Evolutionary conservation across 2,113 vertebrate species (phyloP).

Genomic region (Neoarius graeffei): DNA sequence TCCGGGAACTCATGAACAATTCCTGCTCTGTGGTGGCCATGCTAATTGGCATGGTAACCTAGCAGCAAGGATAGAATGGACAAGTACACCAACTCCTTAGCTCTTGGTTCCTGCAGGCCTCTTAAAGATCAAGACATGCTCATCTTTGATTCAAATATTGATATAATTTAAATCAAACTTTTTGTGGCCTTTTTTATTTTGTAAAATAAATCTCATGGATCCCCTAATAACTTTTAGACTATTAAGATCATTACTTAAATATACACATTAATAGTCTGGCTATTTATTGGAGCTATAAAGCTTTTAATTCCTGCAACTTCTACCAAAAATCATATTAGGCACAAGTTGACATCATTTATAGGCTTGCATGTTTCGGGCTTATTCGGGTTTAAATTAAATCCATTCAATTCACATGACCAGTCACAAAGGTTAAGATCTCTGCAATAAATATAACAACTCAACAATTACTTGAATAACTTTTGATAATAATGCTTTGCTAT

Average conservation of each 20-base stretch:
- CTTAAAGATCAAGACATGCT: neutral
- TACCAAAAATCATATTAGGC: neutral
- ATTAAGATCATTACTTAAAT: neutral
- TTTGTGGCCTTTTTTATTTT: neutral
- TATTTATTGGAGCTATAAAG: neutral
- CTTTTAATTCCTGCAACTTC: neutral
- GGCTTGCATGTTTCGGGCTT: neutral
- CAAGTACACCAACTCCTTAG: slow-evolving; percentile 26
- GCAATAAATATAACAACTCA: neutral
- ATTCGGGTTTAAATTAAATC: neutral
- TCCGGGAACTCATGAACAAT: slow-evolving; percentile 46
- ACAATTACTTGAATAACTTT: neutral
- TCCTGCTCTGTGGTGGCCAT: slow-evolving; percentile 45
- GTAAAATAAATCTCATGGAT: neutral
- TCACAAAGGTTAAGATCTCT: neutral
- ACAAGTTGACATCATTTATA: neutral
- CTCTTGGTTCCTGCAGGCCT: neutral
- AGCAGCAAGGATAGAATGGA: slow-evolving; percentile 36
- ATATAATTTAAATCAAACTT: neutral
- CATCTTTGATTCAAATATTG: neutral
- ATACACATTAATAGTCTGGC: neutral
- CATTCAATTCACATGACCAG: neutral
- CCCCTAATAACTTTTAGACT: neutral
- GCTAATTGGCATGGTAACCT: slow-evolving; percentile 44
- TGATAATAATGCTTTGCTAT: neutral